Evolutionary conservation across 2,888 invertebrate species (phyloP).

Genomic region (Pachliopta kotzebuea): DNA sequence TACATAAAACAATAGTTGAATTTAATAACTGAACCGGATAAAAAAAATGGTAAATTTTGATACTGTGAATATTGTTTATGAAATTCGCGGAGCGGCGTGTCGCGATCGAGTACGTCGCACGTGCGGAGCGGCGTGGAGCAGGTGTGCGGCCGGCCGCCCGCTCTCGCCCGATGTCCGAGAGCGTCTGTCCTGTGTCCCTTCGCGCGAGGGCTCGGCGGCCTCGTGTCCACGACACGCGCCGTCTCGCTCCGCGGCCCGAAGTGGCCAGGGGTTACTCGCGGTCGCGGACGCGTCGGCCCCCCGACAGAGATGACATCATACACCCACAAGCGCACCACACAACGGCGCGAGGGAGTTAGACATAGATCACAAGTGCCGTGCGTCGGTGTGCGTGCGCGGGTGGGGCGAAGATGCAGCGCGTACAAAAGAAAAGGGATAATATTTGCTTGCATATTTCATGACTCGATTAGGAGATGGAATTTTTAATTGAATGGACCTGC

Average conservation of each 20-base stretch:
- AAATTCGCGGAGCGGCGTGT: constrained; percentile 48
- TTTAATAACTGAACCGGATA: constrained; percentile 33
- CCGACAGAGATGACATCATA: constrained; percentile 63
- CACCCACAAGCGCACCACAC: constrained; percentile 44
- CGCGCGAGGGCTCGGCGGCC: constrained; percentile 76
- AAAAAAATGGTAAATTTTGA: constrained; percentile 40
- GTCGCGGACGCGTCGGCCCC: constrained; percentile 73
- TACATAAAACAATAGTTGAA: constrained; percentile 34
- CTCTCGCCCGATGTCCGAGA: constrained; percentile 81
- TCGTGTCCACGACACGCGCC: constrained; percentile 72
- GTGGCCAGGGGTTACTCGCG: constrained; percentile 81
- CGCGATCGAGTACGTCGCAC: constrained; percentile 70
- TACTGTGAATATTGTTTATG: constrained; percentile 62
- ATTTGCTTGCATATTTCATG: constrained; percentile 81
- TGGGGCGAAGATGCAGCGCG: constrained; percentile 79
- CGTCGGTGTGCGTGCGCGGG: constrained; percentile 80
- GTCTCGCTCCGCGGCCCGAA: constrained; percentile 76
- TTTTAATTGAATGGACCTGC: constrained; percentile 76
- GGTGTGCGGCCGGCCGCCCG: constrained; percentile 78
- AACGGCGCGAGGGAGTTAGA: constrained; percentile 58
- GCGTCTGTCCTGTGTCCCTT: constrained; percentile 81
- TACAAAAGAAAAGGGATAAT: constrained; percentile 80
- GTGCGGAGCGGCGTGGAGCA: constrained; percentile 66
- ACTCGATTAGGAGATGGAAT: constrained; percentile 81
- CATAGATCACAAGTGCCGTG: constrained; percentile 70